These are phyloP conservation scores for Odontesthes bonariensis DNA, from an alignment of 2,113 vertebrate genomes.

Conservation along the genomic window DNA sequence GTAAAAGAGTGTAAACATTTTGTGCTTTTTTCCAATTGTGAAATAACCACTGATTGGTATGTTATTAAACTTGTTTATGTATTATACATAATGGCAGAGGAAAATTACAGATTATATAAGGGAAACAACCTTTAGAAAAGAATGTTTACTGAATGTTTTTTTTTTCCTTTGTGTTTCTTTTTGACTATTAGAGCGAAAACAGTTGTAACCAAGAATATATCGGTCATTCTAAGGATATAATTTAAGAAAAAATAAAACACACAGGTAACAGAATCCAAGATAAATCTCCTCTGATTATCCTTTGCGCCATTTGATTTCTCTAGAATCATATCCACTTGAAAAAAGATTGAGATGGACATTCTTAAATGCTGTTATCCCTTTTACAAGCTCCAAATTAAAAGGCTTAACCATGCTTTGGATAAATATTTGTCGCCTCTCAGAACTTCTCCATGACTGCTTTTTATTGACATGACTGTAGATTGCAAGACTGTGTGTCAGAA, in stretches of 20 bases:
- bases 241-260: conserved; percentile 84
- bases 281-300: conserved; percentile 81
- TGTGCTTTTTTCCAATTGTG: conserved; percentile 99
- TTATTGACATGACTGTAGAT: conserved; percentile 82
- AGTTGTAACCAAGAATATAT: conserved; percentile 94
- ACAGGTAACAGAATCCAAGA: conserved; percentile 85
- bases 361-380: conserved; percentile 91
- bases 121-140: conserved; percentile 96
- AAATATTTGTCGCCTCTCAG: conserved; percentile 83
- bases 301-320: conserved; percentile 90
- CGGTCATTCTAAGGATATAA: conserved; percentile 92
- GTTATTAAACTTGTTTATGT: conserved; percentile 97
- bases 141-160: conserved; percentile 98
- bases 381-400: conserved; percentile 85
- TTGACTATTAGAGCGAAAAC: conserved; percentile 90
- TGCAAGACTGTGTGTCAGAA: conserved; percentile 51
- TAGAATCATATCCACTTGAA: conserved; percentile 91
- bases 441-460: conserved; percentile 90
- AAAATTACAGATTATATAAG: conserved; percentile 96
- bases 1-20: conserved; percentile 99
- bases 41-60: conserved; percentile 99
- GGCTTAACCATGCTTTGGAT: conserved; percentile 84
- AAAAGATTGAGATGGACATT: conserved; percentile 92
- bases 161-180: conserved; percentile 73
- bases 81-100: conserved; percentile 89